Evolutionary conservation across 2,888 invertebrate species (phyloP).

Genomic region (Therioaphis trifolii): DNA sequence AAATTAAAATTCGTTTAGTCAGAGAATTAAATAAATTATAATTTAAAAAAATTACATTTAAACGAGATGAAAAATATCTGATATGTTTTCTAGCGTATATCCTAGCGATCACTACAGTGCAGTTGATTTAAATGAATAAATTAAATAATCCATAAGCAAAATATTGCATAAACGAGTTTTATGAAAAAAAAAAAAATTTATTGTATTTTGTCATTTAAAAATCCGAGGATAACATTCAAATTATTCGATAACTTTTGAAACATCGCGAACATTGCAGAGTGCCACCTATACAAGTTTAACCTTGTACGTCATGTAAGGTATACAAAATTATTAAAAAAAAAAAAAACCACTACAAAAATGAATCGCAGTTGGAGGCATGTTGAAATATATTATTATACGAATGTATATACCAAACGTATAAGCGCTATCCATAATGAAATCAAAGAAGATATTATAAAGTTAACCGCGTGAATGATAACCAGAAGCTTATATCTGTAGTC

Average conservation of each 20-base stretch:
- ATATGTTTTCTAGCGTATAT: background rate
- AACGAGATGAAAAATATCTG: background rate
- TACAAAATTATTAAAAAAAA: background rate
- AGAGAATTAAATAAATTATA: background rate
- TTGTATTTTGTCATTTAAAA: background rate
- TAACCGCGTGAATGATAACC: too few species aligned
- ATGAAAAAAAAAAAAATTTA: background rate
- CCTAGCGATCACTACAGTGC: background rate
- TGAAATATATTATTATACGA: background rate
- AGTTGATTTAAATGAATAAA: slow-evolving; percentile 29
- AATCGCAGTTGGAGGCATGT: background rate
- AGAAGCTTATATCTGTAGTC: too few species aligned
- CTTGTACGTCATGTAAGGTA: background rate
- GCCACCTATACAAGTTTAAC: background rate
- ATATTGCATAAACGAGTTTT: too few species aligned
- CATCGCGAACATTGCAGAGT: background rate
- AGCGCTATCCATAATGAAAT: background rate
- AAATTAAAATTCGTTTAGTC: slow-evolving; percentile 1
- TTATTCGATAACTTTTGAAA: background rate
- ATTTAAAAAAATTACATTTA: slow-evolving; percentile 9
- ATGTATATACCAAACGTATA: background rate
- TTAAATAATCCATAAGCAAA: slow-evolving; percentile 6
- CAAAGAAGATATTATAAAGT: background rate
- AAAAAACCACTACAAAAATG: background rate
- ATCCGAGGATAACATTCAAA: slow-evolving; percentile 10